Evolutionary conservation across 2,888 invertebrate species (phyloP).

Genomic region (Orchesella flavescens): DNA sequence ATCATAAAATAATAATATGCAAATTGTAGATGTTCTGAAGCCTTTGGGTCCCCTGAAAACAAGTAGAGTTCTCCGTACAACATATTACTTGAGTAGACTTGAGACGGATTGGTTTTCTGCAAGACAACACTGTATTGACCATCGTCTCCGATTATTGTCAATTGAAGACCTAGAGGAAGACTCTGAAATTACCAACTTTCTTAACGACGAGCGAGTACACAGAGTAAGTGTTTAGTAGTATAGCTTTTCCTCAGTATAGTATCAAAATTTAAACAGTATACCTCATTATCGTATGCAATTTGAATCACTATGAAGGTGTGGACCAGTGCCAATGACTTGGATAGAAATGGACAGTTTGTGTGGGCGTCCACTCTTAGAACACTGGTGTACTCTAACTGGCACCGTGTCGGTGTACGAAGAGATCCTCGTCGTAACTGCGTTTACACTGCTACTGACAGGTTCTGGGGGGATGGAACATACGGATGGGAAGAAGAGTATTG

Average conservation of each 20-base stretch:
- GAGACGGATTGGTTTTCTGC: slow-evolving; percentile 48
- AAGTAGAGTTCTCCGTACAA: slow-evolving; percentile 29
- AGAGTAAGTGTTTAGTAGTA: background rate
- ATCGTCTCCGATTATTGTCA: slow-evolving; percentile 44
- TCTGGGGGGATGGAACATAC: slow-evolving; percentile 56
- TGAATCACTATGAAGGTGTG: slow-evolving; percentile 11
- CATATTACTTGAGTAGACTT: slow-evolving; percentile 39
- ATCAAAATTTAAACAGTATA: background rate
- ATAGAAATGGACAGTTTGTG: slow-evolving; percentile 34
- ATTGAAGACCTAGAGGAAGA: slow-evolving; percentile 56
- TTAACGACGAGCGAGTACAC: slow-evolving; percentile 41
- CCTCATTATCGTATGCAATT: no score
- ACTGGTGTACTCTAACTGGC: slow-evolving; percentile 53
- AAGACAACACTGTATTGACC: slow-evolving; percentile 47
- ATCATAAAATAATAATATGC: no score
- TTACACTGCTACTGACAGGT: slow-evolving; percentile 45
- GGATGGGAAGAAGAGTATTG: slow-evolving; percentile 60
- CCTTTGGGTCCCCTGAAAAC: slow-evolving; percentile 26
- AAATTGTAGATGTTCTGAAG: slow-evolving; percentile 17
- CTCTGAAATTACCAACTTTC: slow-evolving; percentile 42
- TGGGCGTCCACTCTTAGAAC: slow-evolving; percentile 44
- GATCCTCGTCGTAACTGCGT: slow-evolving; percentile 47
- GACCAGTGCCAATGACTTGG: slow-evolving; percentile 60
- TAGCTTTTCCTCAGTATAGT: background rate
- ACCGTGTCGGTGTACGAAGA: slow-evolving; percentile 25